Base-by-base conservation (phyloP, 2,113 vertebrate genomes). In the Condylura cristata region DNA sequence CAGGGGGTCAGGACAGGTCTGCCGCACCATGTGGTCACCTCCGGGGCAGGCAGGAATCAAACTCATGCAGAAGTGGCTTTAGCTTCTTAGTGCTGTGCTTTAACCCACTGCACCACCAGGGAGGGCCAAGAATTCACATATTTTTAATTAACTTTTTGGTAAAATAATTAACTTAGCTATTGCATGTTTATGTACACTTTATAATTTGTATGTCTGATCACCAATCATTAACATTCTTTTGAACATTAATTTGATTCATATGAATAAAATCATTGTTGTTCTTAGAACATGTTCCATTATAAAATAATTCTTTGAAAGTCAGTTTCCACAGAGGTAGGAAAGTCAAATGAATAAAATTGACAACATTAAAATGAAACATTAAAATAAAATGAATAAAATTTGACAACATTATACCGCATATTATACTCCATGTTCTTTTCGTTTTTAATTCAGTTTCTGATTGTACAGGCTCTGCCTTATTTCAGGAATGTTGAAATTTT, bases 61-160 rank as follows among this genome's bases (percentile, higher is more conserved):
- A n/a, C n/a, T n/a, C n/a, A n/a, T n/a, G n/a, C n/a, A n/a, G n/a
- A n/a, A n/a, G n/a, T n/a, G n/a, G n/a, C n/a, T n/a, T n/a, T n/a
- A n/a, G n/a, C n/a, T n/a, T n/a, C n/a, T n/a, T n/a, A n/a, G n/a
- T n/a, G n/a, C n/a, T n/a, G n/a, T n/a, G n/a, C n/a, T n/a, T n/a
- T n/a, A n/a, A n/a, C n/a, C n/a, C n/a, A n/a, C n/a, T n/a, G n/a
- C n/a, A n/a, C n/a, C n/a, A n/a, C n/a, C n/a, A n/a, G n/a, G n/a
- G n/a, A n/a, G n/a, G n/a, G n/a, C n/a, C n/a, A n/a, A 68, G 88
- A 78, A 61, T 48, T 88, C 5, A 61, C 26, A 13, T 46, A 48
- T 44, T 91, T 91, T 90, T 74, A 81, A 85, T 48, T 32, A 91
- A 87, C 39, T 70, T 58, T 74, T 63, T 34, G 14, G 60, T 10